Evolutionary conservation across 2,113 vertebrate species (phyloP).

Genomic region (Quiscalus mexicanus): DNA sequence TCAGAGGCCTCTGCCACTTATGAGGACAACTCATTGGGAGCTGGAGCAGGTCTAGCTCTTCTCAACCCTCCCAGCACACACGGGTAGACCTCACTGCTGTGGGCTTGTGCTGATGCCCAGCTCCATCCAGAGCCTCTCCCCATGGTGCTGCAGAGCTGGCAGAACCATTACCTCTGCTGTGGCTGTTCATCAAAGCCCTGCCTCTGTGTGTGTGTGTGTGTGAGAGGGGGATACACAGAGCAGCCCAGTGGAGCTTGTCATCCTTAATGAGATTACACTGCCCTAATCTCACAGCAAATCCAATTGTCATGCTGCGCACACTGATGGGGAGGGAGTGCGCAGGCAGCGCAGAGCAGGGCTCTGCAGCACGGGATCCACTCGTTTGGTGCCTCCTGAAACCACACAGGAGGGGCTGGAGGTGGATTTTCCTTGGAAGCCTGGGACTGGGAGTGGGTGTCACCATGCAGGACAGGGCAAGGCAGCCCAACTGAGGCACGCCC

Average conservation of each 20-base stretch:
- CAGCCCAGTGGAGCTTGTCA: not conserved
- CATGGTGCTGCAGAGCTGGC: not conserved
- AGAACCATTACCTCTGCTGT: not conserved
- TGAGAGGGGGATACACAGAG: not conserved
- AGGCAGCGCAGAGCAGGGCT: not conserved
- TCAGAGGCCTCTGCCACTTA: not conserved
- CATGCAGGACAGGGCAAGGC: not conserved
- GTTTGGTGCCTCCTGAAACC: not conserved
- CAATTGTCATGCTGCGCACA: not conserved
- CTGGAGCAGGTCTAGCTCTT: not conserved
- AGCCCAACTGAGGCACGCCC: rapidly evolving
- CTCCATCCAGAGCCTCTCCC: not conserved
- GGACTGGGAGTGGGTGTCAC: not conserved
- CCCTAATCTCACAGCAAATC: constrained; percentile 53
- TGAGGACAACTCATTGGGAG: rapidly evolving
- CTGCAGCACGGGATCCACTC: constrained; percentile 2
- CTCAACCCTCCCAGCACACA: not conserved
- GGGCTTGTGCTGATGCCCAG: rapidly evolving
- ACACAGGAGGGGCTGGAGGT: not conserved
- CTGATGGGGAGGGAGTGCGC: not conserved
- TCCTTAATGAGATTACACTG: constrained; percentile 32
- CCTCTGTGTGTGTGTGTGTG: not conserved
- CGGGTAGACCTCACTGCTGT: rapidly evolving
- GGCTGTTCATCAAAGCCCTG: not conserved
- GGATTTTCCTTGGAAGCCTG: not conserved